These are phyloP conservation scores for Saxicola maurus DNA, from an alignment of 2,797 vertebrate species.

Conservation along the genomic window DNA sequence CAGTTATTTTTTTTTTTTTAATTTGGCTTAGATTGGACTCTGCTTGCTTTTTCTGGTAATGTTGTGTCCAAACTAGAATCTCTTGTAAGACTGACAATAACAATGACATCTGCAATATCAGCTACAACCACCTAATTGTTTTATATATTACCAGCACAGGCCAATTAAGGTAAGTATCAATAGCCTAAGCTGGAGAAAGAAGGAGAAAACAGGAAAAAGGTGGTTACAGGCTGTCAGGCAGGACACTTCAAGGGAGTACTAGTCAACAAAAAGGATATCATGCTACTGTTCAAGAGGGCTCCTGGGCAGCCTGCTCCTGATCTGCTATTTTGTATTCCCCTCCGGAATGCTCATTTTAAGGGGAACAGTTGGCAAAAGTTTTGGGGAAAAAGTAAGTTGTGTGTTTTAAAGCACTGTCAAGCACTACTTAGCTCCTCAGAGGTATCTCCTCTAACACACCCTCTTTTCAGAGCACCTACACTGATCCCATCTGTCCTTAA, in stretches of 20 bases:
- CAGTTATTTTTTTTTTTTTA: no score
- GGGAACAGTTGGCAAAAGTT: not conserved
- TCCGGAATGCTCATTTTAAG: not conserved
- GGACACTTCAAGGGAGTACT: not conserved
- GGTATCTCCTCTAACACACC: not conserved
- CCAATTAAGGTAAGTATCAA: not conserved
- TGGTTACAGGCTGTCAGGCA: not conserved
- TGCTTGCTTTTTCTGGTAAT: not conserved
- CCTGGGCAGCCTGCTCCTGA: not conserved
- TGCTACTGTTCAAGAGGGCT: not conserved
- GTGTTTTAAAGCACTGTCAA: not conserved
- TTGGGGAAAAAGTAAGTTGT: not conserved
- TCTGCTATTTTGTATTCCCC: not conserved
- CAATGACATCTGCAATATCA: not conserved
- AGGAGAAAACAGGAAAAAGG: not conserved
- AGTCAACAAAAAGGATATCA: not conserved
- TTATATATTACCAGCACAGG: not conserved
- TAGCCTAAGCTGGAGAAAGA: not conserved
- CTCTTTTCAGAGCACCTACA: not conserved
- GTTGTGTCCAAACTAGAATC: not conserved
- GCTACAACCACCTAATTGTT: not conserved
- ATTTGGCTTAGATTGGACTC: not conserved
- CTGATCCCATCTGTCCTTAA: not conserved
- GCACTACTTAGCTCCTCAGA: not conserved
- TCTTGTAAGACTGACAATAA: not conserved